These are phyloP conservation scores for Saguinus imperator DNA, from an alignment of 2,113 vertebrate genomes.

Conservation along the genomic window DNA sequence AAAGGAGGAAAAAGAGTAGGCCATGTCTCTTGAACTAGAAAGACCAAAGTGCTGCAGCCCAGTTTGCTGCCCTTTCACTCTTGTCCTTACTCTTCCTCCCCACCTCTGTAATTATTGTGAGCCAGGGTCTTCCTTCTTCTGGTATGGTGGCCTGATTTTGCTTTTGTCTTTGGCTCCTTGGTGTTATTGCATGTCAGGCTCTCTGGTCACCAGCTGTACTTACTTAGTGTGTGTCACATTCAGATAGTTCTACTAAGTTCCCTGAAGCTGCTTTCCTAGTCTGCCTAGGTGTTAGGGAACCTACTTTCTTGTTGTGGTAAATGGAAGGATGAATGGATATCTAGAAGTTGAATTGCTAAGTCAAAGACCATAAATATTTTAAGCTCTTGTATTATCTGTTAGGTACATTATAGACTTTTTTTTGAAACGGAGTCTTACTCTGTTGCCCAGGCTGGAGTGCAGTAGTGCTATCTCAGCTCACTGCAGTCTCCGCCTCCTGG, in stretches of 20 bases:
- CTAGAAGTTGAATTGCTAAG: slow-evolving; percentile 12
- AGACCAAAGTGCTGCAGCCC: not conserved
- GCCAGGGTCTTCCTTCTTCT: not conserved
- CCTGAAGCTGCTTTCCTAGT: not conserved
- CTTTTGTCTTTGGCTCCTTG: not conserved
- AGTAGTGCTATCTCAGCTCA: no score
- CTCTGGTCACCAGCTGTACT: not conserved
- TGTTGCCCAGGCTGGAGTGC: no score
- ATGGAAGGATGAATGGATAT: not conserved
- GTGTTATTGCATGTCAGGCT: not conserved
- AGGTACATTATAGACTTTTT: not conserved
- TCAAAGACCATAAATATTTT: slow-evolving; percentile 29
- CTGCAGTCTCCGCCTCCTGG: no score
- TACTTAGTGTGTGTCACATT: not conserved
- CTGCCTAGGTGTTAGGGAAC: not conserved
- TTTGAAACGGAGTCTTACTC: no score
- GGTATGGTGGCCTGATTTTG: not conserved
- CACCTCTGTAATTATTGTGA: not conserved
- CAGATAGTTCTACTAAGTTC: not conserved
- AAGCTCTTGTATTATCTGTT: slow-evolving; percentile 24
- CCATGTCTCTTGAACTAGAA: not conserved
- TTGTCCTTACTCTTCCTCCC: not conserved
- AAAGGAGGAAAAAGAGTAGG: not conserved
- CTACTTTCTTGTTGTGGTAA: not conserved
- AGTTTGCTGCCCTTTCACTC: not conserved